Percentiles rank a stretch among this genome's conserved stretches.
These are phyloP conservation scores for Bambusicola thoracicus DNA, from an alignment of 2,113 vertebrate species.

Conservation along the genomic window DNA sequence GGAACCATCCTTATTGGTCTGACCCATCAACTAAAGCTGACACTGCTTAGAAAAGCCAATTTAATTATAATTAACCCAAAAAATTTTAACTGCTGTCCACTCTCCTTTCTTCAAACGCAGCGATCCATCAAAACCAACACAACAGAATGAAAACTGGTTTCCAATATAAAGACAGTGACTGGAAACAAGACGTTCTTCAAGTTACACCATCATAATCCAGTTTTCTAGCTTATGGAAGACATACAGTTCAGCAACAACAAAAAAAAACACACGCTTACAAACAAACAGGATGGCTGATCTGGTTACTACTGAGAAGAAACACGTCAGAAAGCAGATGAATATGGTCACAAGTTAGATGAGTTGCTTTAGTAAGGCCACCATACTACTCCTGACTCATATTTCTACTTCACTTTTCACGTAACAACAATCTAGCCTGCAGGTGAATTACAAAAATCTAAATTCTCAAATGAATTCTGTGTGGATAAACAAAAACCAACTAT, in stretches of 20 bases:
- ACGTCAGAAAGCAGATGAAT: neutral
- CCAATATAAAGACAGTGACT: neutral
- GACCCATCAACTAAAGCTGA: neutral
- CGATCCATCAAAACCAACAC: neutral
- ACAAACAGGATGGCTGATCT: neutral
- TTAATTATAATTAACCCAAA: neutral
- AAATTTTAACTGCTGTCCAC: neutral
- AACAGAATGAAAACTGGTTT: neutral
- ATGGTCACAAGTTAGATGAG: neutral
- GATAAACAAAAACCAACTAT: neutral
- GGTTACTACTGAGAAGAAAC: neutral
- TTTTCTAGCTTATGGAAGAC: neutral
- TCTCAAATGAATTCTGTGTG: neutral
- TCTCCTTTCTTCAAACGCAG: neutral
- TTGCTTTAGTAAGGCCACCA: neutral
- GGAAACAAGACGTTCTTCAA: neutral
- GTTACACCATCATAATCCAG: slow-evolving; percentile 1
- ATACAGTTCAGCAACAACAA: neutral
- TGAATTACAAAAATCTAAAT: neutral
- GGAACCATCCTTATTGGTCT: neutral
- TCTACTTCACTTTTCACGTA: neutral
- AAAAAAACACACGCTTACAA: neutral
- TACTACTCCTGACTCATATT: neutral
- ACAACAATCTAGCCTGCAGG: neutral
- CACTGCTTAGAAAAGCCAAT: neutral